Percentiles rank a stretch among this genome's conserved stretches.
Evolutionary conservation across 2,888 invertebrate genomes (phyloP).

Genomic region (Pyrrhosoma nymphula): DNA sequence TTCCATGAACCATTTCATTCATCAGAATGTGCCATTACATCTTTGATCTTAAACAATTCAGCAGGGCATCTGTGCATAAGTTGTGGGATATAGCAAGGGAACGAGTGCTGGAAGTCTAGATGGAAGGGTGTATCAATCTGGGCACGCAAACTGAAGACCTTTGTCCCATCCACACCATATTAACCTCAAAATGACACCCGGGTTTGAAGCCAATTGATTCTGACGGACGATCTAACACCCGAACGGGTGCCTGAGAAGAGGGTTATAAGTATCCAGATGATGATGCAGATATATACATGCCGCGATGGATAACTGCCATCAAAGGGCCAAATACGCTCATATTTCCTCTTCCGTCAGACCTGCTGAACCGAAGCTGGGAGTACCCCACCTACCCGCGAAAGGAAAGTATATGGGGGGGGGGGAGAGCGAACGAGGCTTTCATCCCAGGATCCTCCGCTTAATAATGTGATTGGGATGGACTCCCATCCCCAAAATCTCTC

Average conservation of each 20-base stretch:
- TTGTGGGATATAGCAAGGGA: too few species aligned
- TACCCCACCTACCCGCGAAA: background rate
- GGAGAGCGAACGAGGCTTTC: background rate
- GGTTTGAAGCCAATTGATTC: background rate
- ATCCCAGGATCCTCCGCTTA: background rate
- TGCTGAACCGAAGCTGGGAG: background rate
- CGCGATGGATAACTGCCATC: background rate
- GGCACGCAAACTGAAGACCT: background rate
- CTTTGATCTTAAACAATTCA: too few species aligned
- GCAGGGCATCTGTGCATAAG: too few species aligned
- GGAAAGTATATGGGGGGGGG: background rate
- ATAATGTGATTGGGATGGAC: conserved; percentile 24
- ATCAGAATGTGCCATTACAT: too few species aligned
- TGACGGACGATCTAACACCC: background rate
- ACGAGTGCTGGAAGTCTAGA: too few species aligned
- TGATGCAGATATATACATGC: background rate
- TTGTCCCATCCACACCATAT: background rate
- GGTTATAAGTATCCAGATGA: background rate
- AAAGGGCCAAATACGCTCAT: background rate
- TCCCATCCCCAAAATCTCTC: background rate
- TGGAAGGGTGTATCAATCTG: background rate
- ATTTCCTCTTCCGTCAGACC: background rate
- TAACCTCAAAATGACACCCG: background rate
- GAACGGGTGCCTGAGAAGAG: background rate
- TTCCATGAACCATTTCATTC: too few species aligned